Evolutionary conservation across 2,888 invertebrate genomes (phyloP).

Genomic region (Luperina testacea): DNA sequence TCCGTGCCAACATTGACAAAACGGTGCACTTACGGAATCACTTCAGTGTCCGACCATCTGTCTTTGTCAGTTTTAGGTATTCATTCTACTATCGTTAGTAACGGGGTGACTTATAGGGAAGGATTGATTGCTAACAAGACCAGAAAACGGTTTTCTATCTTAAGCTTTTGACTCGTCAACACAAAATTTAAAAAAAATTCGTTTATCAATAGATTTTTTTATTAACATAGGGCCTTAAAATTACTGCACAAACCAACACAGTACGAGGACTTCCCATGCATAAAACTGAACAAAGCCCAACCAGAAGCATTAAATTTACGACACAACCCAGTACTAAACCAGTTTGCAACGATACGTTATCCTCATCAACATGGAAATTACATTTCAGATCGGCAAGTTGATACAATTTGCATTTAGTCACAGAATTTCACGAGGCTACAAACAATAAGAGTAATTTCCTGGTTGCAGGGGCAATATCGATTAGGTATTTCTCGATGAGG

Average conservation of each 20-base stretch:
- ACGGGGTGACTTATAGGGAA: too few species aligned
- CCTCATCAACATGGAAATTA: constrained; percentile 50
- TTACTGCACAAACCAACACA: neutral
- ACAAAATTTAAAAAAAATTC: too few species aligned
- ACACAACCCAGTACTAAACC: neutral
- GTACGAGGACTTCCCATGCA: neutral
- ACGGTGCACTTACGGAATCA: constrained; percentile 21
- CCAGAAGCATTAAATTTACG: constrained; percentile 14
- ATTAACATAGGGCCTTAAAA: neutral
- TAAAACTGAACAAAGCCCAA: neutral
- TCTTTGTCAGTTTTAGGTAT: neutral
- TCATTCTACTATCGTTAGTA: neutral
- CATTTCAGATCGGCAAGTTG: constrained; percentile 26
- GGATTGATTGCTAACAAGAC: too few species aligned
- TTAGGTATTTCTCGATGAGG: neutral
- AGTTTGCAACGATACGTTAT: constrained; percentile 23
- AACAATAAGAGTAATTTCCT: constrained; percentile 32
- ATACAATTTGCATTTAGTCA: constrained; percentile 38
- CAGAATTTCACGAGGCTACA: constrained; percentile 31
- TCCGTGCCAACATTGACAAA: constrained; percentile 29
- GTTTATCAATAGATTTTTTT: too few species aligned
- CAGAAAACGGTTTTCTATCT: too few species aligned
- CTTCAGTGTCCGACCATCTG: constrained; percentile 6
- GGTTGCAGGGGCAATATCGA: constrained; percentile 17
- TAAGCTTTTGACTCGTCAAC: too few species aligned